These are phyloP conservation scores for Lamellibrachia columna DNA, from an alignment of 2,888 invertebrate species.

Conservation along the genomic window DNA sequence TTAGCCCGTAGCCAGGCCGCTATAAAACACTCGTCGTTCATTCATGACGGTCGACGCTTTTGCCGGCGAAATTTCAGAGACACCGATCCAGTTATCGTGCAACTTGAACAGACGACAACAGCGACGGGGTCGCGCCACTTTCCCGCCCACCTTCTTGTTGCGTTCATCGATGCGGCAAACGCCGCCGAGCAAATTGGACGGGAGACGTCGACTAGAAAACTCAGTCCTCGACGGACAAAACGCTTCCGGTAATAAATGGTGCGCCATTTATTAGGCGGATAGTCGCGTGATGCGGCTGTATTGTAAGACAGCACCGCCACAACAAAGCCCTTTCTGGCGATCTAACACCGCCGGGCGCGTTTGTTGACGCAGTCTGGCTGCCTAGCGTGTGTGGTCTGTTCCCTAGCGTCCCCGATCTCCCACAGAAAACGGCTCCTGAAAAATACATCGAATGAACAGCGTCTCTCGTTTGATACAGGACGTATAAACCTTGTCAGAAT, in stretches of 20 bases:
- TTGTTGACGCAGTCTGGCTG: background rate
- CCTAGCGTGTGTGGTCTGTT: background rate
- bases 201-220: background rate
- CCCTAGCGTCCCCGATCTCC: background rate
- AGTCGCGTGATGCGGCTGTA: background rate
- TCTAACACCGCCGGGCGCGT: conserved; percentile 2
- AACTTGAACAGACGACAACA: background rate
- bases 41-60: background rate
- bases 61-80: background rate
- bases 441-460: background rate
- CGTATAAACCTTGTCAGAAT: background rate
- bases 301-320: background rate
- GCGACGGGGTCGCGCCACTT: background rate
- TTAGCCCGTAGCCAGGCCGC: background rate
- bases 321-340: background rate
- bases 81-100: background rate
- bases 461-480: background rate
- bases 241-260: conserved; percentile 12
- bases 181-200: conserved; percentile 3
- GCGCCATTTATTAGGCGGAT: background rate
- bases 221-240: background rate
- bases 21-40: conserved; percentile 5
- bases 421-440: background rate
- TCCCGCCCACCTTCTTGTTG: background rate
- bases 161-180: background rate